phyloP scores from a whole-genome alignment of 30 jellyfish, hydroid and myxozoan species.

The Cassiopea xamachana region DNA sequence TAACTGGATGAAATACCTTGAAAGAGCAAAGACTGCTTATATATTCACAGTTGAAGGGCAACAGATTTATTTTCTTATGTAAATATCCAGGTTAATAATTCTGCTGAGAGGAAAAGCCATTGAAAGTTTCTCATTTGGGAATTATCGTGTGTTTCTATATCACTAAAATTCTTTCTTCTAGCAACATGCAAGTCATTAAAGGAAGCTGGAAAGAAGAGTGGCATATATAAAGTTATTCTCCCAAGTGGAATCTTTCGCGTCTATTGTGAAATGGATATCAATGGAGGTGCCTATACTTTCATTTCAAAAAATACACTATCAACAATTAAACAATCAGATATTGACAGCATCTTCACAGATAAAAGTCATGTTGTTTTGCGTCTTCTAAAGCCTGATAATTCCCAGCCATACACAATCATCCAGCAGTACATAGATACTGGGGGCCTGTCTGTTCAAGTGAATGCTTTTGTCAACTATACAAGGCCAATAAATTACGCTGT shows the following conservation, averaged over 20 bases:
- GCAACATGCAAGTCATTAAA: slow-evolving; percentile 55
- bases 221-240: slow-evolving; percentile 14
- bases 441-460: slow-evolving; percentile 33
- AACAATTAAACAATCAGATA: slow-evolving; percentile 31
- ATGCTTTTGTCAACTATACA: slow-evolving; percentile 11
- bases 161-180: not conserved
- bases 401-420: slow-evolving; percentile 67
- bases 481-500: slow-evolving; percentile 33
- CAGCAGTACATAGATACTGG: slow-evolving; percentile 35
- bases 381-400: slow-evolving; percentile 32
- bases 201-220: not conserved
- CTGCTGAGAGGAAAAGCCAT: no score
- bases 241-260: slow-evolving; percentile 47
- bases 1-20: no score
- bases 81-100: no score
- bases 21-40: no score
- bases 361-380: slow-evolving; percentile 46
- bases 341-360: slow-evolving; percentile 26
- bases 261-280: slow-evolving; percentile 50
- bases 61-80: no score
- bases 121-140: no score
- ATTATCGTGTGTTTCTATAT: no score
- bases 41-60: no score
- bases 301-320: slow-evolving; percentile 22
- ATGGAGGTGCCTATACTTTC: slow-evolving; percentile 74